Base-by-base conservation (phyloP, 2,113 vertebrate genomes). In the Pterocles orientalis region DNA sequence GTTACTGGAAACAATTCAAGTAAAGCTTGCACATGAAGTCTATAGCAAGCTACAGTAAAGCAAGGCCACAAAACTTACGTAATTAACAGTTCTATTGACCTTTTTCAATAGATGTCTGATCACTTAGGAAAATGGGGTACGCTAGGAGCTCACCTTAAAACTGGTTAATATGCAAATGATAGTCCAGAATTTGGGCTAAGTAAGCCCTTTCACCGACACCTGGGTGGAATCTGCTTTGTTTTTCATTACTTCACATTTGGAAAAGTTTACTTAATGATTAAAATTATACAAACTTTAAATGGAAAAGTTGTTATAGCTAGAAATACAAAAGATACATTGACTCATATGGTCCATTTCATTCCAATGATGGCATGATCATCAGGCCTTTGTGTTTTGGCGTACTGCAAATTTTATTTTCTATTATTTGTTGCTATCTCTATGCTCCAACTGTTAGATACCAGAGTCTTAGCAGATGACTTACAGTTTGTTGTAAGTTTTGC, bases 141-240 rank as follows among this genome's bases (percentile, higher is more conserved):
- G 68, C 34, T 72, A 82, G 34, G 14, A 66, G 31, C 48, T 79
- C 80, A 96, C 95, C 87, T 96, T 81, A 94, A 94, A 94, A 94
- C 24, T 39, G 68, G 60, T 58, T 68, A 56, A 94, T 90, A 91
- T 65, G 51, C 43, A 92, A 94, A 96, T 81, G 85, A 87, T 48
- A 92, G 48, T 51, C 72, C 66, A 79, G 62, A 80, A 83, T 82
- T 53, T 18, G 24, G 71, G 36, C 60, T 48, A 79, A 90, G 53
- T 31, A 64, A 47, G 56, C 12, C 70, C 33, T 64, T 57, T 39
- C 4, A 36, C 17, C 18, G 18, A 34, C 34, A 84, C 29, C 47
- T 41, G 79, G 10, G 20, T 53, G 53, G 43, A 87, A 83, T 68
- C 58, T 62, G 48, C 9, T 83, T 41, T 71, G 7, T 33, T 76